Evolutionary conservation across 2,113 vertebrate species (phyloP).

Genomic region (Gallinago media): DNA sequence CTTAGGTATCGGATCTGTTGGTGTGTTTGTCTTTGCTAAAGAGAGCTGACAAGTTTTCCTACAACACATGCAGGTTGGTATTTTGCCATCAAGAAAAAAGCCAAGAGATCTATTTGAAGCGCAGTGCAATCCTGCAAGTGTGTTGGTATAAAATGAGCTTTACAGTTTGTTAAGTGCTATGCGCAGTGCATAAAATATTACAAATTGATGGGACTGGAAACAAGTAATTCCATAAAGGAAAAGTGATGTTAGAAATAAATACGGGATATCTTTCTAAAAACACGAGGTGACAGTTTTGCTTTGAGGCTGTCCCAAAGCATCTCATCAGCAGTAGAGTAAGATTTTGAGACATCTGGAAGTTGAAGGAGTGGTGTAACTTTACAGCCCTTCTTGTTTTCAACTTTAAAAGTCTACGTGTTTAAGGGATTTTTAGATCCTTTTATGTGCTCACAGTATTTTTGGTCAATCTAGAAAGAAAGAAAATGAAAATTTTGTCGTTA

Average conservation of each 20-base stretch:
- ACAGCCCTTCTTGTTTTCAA: not conserved
- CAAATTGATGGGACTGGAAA: not conserved
- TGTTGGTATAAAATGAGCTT: not conserved
- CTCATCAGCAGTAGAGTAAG: not conserved
- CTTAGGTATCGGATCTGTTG: not conserved
- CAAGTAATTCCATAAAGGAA: not conserved
- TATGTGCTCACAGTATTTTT: not conserved
- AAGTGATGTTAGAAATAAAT: not conserved
- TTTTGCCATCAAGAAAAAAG: not conserved
- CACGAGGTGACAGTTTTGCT: not conserved
- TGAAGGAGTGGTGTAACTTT: not conserved
- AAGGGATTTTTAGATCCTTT: not conserved
- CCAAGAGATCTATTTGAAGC: not conserved
- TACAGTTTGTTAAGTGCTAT: not conserved
- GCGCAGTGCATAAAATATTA: not conserved
- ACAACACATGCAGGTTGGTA: not conserved
- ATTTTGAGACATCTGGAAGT: not conserved
- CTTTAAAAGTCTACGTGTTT: not conserved
- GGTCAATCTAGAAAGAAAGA: not conserved
- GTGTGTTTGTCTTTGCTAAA: not conserved
- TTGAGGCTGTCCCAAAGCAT: not conserved
- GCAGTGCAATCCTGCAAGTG: not conserved
- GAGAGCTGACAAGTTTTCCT: not conserved
- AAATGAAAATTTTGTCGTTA: not conserved
- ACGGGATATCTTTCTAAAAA: not conserved